Conservation (phyloP, 2,113 vertebrate genomes). For the Passerina amoena region DNA sequence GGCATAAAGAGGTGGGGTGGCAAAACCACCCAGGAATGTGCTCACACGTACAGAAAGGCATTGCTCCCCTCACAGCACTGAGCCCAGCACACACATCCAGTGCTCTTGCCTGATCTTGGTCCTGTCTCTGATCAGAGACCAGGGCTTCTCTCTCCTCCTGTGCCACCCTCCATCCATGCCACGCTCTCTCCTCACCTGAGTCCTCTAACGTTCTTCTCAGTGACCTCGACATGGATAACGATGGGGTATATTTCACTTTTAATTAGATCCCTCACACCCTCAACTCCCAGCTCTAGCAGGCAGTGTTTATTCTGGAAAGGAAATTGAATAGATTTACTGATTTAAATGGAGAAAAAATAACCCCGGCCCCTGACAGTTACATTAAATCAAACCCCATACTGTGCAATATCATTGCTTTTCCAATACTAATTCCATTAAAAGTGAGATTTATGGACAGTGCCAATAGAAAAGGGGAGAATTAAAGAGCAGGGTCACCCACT, state of each 20-base stretch:
- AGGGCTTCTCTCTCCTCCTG: neutral
- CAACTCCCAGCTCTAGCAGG: conserved; percentile 74
- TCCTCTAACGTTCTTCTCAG: conserved; percentile 75
- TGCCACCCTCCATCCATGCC: neutral
- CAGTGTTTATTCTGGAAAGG: conserved; percentile 76
- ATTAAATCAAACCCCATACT: conserved; percentile 63
- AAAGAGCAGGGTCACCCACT: conserved; percentile 6
- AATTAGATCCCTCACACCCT: conserved; percentile 76
- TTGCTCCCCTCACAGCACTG: neutral
- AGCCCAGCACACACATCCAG: neutral
- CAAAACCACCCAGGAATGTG: neutral
- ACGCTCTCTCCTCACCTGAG: conserved; percentile 68
- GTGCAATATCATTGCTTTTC: conserved; percentile 69
- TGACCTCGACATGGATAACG: conserved; percentile 79
- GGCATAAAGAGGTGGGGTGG: fast-evolving
- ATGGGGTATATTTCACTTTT: conserved; percentile 79
- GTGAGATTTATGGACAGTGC: conserved; percentile 44
- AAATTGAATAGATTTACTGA: conserved; percentile 68
- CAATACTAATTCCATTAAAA: conserved; percentile 69
- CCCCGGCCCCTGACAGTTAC: conserved; percentile 38
- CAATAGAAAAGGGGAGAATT: conserved; percentile 28
- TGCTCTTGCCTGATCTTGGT: too few relatives aligned
- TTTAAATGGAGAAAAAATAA: conserved; percentile 70
- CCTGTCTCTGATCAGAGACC: neutral
- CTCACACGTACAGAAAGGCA: fast-evolving